A percentile compares a stretch with the other conserved stretches of the same genome.
Evolutionary conservation across 2,113 vertebrate species (phyloP).

Genomic region (Sapayoa aenigma): DNA sequence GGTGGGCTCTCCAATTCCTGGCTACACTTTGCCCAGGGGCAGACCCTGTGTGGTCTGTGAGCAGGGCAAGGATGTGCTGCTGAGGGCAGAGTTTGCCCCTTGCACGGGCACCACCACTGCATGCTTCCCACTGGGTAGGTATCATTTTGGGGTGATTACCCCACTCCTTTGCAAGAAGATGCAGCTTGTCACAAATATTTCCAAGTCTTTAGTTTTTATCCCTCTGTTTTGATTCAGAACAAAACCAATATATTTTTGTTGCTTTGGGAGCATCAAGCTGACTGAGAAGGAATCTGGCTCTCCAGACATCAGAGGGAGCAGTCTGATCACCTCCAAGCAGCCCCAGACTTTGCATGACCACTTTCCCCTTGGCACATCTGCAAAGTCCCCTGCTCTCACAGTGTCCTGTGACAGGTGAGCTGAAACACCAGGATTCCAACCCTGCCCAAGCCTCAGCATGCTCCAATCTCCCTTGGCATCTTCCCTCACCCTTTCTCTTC

Average conservation of each 20-base stretch:
- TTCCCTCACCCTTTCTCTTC: not conserved
- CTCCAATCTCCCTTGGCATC: not conserved
- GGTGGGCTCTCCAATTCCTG: not conserved
- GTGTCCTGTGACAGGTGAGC: not conserved
- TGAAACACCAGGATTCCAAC: not conserved
- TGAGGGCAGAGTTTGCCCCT: not conserved
- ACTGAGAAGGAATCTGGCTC: not conserved
- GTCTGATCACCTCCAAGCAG: not conserved
- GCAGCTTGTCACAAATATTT: not conserved
- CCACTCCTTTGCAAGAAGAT: not conserved
- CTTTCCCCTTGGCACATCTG: not conserved
- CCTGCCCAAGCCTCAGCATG: not conserved
- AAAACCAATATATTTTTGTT: not conserved
- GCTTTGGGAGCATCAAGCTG: not conserved
- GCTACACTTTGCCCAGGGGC: not conserved
- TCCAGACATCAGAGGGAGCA: not conserved
- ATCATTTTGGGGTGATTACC: not conserved
- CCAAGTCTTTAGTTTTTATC: not conserved
- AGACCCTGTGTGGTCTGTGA: not conserved
- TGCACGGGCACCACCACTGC: not conserved
- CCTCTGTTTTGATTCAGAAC: not conserved
- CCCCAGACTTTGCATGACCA: not conserved
- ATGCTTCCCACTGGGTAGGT: not conserved
- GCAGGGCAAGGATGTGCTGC: accelerated
- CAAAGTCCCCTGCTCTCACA: accelerated